Base-by-base conservation (phyloP, 2,888 invertebrate species). In the Biston betularia region DNA sequence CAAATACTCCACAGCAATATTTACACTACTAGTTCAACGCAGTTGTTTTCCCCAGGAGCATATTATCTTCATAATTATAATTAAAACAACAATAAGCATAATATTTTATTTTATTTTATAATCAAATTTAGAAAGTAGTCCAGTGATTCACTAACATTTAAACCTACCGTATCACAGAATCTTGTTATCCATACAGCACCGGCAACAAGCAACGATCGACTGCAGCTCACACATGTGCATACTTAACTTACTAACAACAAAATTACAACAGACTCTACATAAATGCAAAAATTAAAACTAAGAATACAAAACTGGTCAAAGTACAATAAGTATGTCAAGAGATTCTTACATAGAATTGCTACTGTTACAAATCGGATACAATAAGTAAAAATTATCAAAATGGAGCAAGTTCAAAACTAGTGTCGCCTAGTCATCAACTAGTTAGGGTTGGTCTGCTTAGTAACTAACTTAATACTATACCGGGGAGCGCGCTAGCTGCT, bases 81-180 rank as follows among this genome's bases (percentile, higher is more conserved):
- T 44, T 44, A 52, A 63, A 56, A 55, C 52, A 63, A 33, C 44
- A n/a, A 15, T 54, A 48, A 14, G n/a, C 14, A 55, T 45, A 46
- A 55, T n/a, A 55, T 53, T 58, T 58, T 24, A 53, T 53, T 61
- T 61, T 12, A 55, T 40, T 33, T 61, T 12, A 55, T 40, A 14
- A 55, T 55, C 50, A 63, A 57, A 63, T 8, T 35, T 44, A 12
- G 9, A 15, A 49, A 14, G 44, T 24, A n/a, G 57, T 63, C 55
- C 57, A 63, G 10, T 54, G 48, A 64, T 59, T 55, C 48, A 45
- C 12, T 24, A 42, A 42, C n/a, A 52, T 46, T 54, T 45, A 52
- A 24, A 64, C 66, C 68, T 68, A 71, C 50, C 52, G 46, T 63
- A 74, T 68, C 68, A 68, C 68, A 68, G 64, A 68, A 68, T 64